phyloP scores from a whole-genome alignment of 64 coral and sea anemone genomes.

The Actinia equina region DNA sequence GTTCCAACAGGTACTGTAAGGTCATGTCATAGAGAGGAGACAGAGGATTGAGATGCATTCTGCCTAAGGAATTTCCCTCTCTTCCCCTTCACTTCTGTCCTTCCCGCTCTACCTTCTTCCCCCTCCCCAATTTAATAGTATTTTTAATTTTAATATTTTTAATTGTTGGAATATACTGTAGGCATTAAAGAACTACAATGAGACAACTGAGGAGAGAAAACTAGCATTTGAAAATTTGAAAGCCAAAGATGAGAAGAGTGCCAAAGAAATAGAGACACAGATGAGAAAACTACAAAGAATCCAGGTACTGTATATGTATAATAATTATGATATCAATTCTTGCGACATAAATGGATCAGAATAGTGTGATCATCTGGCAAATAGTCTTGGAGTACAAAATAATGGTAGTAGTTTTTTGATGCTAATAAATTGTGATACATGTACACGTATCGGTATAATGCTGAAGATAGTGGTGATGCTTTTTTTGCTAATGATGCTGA shows the following conservation, averaged over 20 bases:
- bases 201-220: conserved; percentile 98
- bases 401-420: no score
- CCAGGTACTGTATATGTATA: conserved; percentile 48
- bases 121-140: background rate
- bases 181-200: conserved; percentile 98
- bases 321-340: no score
- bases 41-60: no score
- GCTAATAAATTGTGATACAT: no score
- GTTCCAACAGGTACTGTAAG: conserved; percentile 74
- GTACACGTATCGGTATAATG: no score
- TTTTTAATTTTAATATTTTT: background rate
- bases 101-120: no score
- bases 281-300: conserved; percentile 99
- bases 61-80: no score
- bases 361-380: no score
- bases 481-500: background rate
- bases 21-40: no score
- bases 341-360: no score
- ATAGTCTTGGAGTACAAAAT: background rate
- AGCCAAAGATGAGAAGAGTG: conserved; percentile 97
- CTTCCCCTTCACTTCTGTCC: no score
- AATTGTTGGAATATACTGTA: background rate
- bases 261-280: conserved; percentile 98
- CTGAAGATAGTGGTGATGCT: no score
- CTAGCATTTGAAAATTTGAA: conserved; percentile 99